Conservation (phyloP, 2,113 vertebrate species). For the Rhynchomys soricoides region DNA sequence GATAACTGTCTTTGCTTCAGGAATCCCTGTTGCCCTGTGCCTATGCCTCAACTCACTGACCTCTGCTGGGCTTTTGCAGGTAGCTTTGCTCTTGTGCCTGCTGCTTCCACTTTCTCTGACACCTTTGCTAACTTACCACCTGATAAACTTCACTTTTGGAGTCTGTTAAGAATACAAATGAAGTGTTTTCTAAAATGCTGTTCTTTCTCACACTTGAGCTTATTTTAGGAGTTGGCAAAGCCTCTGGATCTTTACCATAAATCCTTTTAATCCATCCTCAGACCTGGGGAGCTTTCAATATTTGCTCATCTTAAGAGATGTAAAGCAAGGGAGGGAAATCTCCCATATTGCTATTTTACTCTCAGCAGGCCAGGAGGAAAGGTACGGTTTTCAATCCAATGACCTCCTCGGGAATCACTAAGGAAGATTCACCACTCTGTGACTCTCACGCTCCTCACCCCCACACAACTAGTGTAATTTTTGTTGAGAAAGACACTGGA, state of each 20-base stretch:
- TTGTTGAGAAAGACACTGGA: neutral
- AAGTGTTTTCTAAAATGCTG: slow-evolving; percentile 16
- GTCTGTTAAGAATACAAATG: neutral
- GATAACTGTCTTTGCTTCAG: neutral
- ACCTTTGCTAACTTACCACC: neutral
- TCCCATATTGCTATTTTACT: neutral
- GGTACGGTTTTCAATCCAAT: slow-evolving; percentile 21
- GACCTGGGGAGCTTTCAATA: neutral
- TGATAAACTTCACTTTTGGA: neutral
- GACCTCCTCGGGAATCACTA: neutral
- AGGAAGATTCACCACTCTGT: neutral
- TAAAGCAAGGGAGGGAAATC: neutral
- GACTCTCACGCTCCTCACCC: neutral
- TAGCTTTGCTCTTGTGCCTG: neutral
- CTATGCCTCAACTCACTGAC: neutral
- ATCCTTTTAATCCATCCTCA: slow-evolving; percentile 4
- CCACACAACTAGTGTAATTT: neutral
- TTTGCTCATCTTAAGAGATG: slow-evolving; percentile 33
- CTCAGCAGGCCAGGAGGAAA: slow-evolving; percentile 7
- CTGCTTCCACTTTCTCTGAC: neutral
- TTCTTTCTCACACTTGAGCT: slow-evolving; percentile 15
- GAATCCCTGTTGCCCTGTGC: neutral
- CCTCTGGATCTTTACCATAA: neutral
- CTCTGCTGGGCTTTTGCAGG: neutral
- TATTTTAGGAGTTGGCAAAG: neutral